Conservation (phyloP, 2,113 vertebrate species). For the Cygnus atratus region DNA sequence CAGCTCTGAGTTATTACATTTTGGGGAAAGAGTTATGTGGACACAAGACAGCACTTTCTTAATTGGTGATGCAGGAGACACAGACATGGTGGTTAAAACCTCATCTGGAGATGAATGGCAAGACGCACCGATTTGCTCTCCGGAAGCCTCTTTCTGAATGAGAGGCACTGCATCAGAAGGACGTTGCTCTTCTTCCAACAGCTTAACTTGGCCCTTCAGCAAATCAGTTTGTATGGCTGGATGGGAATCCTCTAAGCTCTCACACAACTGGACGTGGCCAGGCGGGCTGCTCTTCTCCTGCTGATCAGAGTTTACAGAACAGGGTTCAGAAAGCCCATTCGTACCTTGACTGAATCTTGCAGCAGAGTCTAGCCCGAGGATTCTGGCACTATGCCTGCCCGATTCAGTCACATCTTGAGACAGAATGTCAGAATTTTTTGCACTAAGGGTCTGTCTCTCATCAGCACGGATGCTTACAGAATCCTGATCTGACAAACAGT, state of each 20-base stretch:
- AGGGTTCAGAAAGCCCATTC: not conserved
- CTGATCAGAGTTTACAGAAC: not conserved
- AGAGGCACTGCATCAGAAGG: not conserved
- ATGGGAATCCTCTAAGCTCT: not conserved
- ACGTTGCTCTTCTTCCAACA: not conserved
- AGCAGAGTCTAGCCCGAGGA: accelerated
- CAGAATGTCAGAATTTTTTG: not conserved
- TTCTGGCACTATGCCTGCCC: not conserved
- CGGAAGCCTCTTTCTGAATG: not conserved
- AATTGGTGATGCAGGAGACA: conserved; percentile 18
- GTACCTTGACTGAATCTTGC: accelerated
- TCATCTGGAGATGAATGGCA: not conserved
- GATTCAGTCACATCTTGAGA: not conserved
- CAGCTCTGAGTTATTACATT: conserved; percentile 9
- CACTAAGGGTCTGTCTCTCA: not conserved
- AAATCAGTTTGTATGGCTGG: not conserved
- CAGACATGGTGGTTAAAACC: not conserved
- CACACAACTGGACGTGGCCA: not conserved
- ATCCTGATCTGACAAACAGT: not conserved
- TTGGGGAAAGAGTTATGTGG: conserved; percentile 79
- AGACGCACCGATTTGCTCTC: not conserved
- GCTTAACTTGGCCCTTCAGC: not conserved
- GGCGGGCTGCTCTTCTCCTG: not conserved
- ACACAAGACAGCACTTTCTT: conserved; percentile 78
- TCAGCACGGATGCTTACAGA: not conserved